Conservation (phyloP, 2,797 vertebrate genomes). For the Astyanax mexicanus region DNA sequence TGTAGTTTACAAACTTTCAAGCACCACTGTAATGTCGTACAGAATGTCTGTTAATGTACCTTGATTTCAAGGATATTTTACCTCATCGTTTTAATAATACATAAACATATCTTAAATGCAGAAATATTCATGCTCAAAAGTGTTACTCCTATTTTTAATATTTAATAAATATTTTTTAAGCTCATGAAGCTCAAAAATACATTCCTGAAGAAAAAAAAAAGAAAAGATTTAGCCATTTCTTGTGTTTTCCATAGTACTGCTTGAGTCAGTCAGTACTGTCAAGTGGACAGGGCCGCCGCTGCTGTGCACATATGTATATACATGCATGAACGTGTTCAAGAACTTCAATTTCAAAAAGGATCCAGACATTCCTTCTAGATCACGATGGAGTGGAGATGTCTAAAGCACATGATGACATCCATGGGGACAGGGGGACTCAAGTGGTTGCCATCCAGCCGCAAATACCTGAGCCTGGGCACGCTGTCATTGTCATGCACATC, state of each 20-base stretch:
- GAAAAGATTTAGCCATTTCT: slow-evolving; percentile 26
- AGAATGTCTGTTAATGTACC: slow-evolving; percentile 34
- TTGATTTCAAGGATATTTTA: slow-evolving; percentile 60
- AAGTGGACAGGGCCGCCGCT: slow-evolving; percentile 57
- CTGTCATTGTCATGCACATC: slow-evolving; percentile 70
- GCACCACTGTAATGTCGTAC: slow-evolving; percentile 47
- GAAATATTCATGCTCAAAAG: slow-evolving; percentile 55
- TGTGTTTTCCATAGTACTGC: slow-evolving; percentile 46
- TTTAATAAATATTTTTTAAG: slow-evolving; percentile 53
- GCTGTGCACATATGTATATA: slow-evolving; percentile 46
- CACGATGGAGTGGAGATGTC: slow-evolving; percentile 90
- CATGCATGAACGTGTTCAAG: slow-evolving; percentile 29
- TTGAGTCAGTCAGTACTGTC: slow-evolving; percentile 58
- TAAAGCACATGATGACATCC: slow-evolving; percentile 97
- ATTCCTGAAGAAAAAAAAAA: slow-evolving; percentile 37
- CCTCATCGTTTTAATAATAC: too few relatives aligned
- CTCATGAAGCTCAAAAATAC: slow-evolving; percentile 48
- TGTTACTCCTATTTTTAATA: slow-evolving; percentile 44
- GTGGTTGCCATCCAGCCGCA: slow-evolving; percentile 93
- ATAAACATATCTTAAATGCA: slow-evolving; percentile 57
- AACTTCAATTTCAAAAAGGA: neutral
- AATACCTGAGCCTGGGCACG: slow-evolving; percentile 88
- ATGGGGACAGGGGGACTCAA: slow-evolving; percentile 90
- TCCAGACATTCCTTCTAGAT: slow-evolving; percentile 76
- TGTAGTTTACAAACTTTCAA: too few relatives aligned